Evolutionary conservation across 1,140 invertebrate species (phyloP).

Genomic region (Caenorhabditis elegans): DNA sequence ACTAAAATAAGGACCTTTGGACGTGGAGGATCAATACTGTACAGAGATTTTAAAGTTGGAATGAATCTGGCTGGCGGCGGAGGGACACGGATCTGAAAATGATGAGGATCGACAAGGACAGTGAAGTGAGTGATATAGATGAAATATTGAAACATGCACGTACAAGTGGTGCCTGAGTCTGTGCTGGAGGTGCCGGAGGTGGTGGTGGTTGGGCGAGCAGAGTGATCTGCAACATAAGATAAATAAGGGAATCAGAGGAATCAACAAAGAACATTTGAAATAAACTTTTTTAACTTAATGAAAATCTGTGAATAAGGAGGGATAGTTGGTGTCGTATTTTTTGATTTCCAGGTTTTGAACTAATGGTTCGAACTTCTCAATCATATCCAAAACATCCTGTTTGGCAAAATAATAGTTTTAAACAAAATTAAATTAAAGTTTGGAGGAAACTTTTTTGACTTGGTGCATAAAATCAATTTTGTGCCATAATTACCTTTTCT

Average conservation of each 20-base stretch:
- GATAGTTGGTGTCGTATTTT: too few relatives aligned
- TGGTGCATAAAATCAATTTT: too few relatives aligned
- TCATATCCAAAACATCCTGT: too few relatives aligned
- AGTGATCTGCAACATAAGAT: slow-evolving; percentile 5
- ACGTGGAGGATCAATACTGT: slow-evolving; percentile 8
- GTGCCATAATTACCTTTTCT: neutral
- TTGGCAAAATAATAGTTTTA: too few relatives aligned
- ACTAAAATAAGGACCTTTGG: neutral
- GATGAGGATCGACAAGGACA: neutral
- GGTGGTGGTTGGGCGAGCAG: slow-evolving; percentile 24
- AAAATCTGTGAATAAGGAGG: too few relatives aligned
- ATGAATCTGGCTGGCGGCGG: slow-evolving; percentile 36
- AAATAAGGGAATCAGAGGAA: neutral
- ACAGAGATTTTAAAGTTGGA: slow-evolving; percentile 8
- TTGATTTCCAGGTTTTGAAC: too few relatives aligned
- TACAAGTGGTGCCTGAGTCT: slow-evolving; percentile 30
- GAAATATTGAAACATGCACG: neutral
- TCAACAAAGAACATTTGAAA: neutral
- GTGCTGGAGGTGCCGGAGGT: slow-evolving; percentile 31
- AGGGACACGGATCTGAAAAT: slow-evolving; percentile 13
- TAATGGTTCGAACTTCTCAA: too few relatives aligned
- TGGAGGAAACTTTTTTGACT: too few relatives aligned
- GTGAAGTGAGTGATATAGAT: neutral
- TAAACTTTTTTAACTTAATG: too few relatives aligned
- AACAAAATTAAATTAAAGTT: too few relatives aligned